Evolutionary conservation across 2,113 vertebrate species (phyloP).

Genomic region (Fregata magnificens): DNA sequence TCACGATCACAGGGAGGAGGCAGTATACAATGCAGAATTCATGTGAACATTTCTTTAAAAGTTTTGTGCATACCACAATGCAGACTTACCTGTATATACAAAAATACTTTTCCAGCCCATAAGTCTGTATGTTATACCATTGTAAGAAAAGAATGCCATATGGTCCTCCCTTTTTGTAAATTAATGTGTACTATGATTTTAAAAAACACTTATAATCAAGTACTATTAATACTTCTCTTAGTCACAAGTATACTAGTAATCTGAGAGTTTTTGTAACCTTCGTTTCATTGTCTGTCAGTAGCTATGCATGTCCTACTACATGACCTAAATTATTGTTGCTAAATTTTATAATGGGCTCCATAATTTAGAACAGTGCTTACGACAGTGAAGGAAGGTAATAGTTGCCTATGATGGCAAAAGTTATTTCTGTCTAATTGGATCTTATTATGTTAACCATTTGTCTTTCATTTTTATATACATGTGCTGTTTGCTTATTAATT

Average conservation of each 20-base stretch:
- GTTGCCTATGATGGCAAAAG: neutral
- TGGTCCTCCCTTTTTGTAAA: neutral
- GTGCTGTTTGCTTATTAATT: neutral
- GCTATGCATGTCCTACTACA: neutral
- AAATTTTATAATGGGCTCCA: neutral
- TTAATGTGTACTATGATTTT: neutral
- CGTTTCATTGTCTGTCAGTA: neutral
- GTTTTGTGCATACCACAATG: neutral
- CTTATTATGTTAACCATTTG: neutral
- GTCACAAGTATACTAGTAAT: neutral
- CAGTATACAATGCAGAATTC: neutral
- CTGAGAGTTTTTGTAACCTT: neutral
- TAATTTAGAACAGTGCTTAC: neutral
- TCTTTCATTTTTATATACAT: neutral
- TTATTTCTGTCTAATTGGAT: neutral
- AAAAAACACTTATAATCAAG: neutral
- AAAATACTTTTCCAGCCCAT: neutral
- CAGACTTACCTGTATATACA: neutral
- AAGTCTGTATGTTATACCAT: neutral
- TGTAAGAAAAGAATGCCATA: neutral
- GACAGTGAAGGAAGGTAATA: neutral
- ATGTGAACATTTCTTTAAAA: neutral
- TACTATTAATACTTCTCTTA: neutral
- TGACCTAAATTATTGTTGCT: neutral
- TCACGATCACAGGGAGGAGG: neutral